These are phyloP conservation scores for Troides oblongomaculatus DNA, from an alignment of 2,888 invertebrate species.

Conservation along the genomic window DNA sequence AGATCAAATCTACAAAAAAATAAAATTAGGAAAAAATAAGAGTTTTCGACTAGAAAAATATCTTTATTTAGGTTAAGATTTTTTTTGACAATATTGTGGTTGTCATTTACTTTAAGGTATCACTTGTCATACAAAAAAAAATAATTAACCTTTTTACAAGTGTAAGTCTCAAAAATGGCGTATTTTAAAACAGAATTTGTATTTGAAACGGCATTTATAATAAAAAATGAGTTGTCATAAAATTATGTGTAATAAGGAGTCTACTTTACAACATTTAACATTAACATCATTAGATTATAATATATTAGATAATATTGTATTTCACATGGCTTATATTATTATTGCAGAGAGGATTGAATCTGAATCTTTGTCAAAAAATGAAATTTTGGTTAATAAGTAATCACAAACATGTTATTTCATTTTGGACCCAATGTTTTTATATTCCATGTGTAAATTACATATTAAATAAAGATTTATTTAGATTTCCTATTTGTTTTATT, in stretches of 20 bases:
- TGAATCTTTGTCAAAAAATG: conserved; percentile 50
- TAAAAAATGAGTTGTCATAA: conserved; percentile 38
- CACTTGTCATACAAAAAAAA: conserved; percentile 42
- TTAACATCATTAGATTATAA: conserved; percentile 37
- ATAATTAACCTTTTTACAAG: conserved; percentile 43
- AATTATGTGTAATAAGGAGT: conserved; percentile 37
- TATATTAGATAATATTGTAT: conserved; percentile 39
- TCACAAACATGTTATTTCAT: conserved; percentile 55
- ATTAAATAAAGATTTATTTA: conserved; percentile 71
- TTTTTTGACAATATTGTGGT: conserved; percentile 47
- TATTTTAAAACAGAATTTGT: conserved; percentile 39
- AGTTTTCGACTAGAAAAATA: conserved; percentile 49
- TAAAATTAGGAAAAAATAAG: conserved; percentile 5
- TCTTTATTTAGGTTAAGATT: conserved; percentile 55
- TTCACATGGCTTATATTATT: conserved; percentile 44
- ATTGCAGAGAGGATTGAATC: conserved; percentile 66
- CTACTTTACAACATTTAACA: conserved; percentile 39
- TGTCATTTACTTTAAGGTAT: conserved; percentile 44
- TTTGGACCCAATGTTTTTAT: conserved; percentile 56
- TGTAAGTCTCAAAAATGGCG: conserved; percentile 68
- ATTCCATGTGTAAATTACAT: conserved; percentile 63
- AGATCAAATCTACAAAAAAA: conserved; percentile 69
- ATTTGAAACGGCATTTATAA: conserved; percentile 46
- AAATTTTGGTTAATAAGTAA: conserved; percentile 50
- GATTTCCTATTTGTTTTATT: conserved; percentile 41